Percentiles rank a stretch among this genome's conserved stretches.
Evolutionary conservation across 2,888 invertebrate genomes (phyloP).

Genomic region (Macrosiphum euphorbiae): DNA sequence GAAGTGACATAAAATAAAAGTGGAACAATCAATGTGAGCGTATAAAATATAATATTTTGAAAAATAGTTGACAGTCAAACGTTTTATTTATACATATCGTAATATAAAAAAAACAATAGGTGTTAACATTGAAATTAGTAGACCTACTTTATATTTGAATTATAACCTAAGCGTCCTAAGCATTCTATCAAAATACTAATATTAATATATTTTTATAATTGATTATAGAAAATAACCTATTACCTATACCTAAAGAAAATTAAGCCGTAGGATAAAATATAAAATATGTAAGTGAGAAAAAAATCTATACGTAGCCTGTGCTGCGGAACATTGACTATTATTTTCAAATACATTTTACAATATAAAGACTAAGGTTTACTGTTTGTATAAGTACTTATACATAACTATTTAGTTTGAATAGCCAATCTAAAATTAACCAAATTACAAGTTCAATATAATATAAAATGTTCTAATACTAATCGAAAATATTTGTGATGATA

Average conservation of each 20-base stretch:
- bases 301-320: neutral
- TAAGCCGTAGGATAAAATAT: neutral
- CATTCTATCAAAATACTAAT: no score
- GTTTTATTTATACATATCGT: neutral
- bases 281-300: neutral
- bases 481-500: neutral
- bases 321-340: neutral
- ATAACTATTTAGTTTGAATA: neutral
- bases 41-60: neutral
- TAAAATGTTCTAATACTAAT: conserved; percentile 5
- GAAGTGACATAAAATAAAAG: neutral
- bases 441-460: neutral
- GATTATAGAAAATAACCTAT: neutral
- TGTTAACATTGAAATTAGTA: neutral
- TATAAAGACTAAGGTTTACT: neutral
- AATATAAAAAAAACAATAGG: neutral
- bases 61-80: no score
- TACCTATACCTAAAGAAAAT: neutral
- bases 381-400: no score
- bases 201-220: neutral
- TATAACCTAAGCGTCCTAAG: neutral
- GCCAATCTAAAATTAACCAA: neutral
- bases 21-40: neutral
- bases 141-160: neutral
- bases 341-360: neutral